Evolutionary conservation across 1,140 invertebrate species (phyloP), one percentile per base, ranked within the genome.

Genomic region (Diorhabda elongata): DNA sequence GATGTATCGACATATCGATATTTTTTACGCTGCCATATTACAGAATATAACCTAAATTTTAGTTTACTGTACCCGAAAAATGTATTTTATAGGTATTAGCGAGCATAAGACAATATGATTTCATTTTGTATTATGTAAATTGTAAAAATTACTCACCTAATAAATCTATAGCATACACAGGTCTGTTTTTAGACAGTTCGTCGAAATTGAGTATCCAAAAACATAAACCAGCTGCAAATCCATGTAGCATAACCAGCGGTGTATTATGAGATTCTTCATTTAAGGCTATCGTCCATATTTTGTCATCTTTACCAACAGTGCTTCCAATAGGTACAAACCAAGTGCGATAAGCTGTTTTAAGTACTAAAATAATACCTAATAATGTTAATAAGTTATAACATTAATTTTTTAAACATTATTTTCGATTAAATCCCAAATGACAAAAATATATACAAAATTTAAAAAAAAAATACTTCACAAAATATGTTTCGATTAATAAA

Each of bases 131-230:
- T 26, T 26, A 26, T 26, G 26, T 26, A 26, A 26, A 26, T 26
- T 26, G 26, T 26, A 26, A 26, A 26, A 26, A 26, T 26, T 26
- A 26, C 26, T 26, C 26, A 92, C 91, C 95, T 67, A 98, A 83
- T 69, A 98, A 81, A 83, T 99, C 97, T 75, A 99, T 91, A 2
- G 96, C 95, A 84, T 98, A 97, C 0, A 98, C 91, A 1, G 95
- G 92, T 71, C 96, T 83, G 4, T 90, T 84, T 42, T 85, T 83
- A 3, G 92, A 90, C 7, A 96, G 82, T 2, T 88, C 81, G 81
- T 97, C 94, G 3, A 97, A 83, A 84, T 98, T 99, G 67, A 94
- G 86, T 67, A 91, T 90, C 96, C 97, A 98, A 41, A 98, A 83
- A 2, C 92, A 96, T 58, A 97, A 87, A 4, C 95, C 97, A 3